Base-by-base conservation (phyloP, 2,797 vertebrate species). In the Knipowitschia caucasica region DNA sequence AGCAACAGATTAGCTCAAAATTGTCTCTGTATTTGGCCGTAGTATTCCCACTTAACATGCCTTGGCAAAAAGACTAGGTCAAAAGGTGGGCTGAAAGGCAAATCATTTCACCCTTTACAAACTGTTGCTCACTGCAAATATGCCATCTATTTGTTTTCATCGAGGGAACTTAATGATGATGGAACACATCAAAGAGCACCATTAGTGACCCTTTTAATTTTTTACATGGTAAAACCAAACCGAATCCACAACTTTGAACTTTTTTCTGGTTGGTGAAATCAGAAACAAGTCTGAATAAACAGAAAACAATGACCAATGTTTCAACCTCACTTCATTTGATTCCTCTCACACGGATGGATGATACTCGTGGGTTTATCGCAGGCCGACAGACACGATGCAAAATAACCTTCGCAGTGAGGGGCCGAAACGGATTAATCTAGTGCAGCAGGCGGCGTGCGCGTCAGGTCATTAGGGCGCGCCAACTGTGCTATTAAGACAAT, bases 331-430 rank as follows among this genome's bases (percentile, higher is more conserved):
- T 26, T 59, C 29, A 31, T 46, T 60, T 51, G 43, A 45, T 57
- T 65, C 52, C 47, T 47, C 62, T 66, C 58, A 57, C 65, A 84
- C 84, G 81, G 85, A 89, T 88, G 75, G 85, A 83, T 84, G 83
- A 69, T 44, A 75, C 64, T 56, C 65, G 58, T 71, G 73, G 83
- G 74, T 90, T 89, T 89, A 91, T 91, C 88, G 88, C 85, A 60
- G 70, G 61, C 85, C 88, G 90, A 89, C 90, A 91, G 89, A 87
- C 83, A 81, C 84, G 88, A 85, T 90, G 88, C 90, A 88, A 88
- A 91, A 90, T 88, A 88, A 89, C 88, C 88, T 86, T 89, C 83
- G 66, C 77, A 74, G 77, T 70, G 65, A 69, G 71, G 64, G 78
- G 65, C 71, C 75, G 39, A 78, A 78, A 83, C 72, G 84, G 84